Evolutionary conservation across 1,140 invertebrate species (phyloP).

Genomic region (Sesamia nonagrioides): DNA sequence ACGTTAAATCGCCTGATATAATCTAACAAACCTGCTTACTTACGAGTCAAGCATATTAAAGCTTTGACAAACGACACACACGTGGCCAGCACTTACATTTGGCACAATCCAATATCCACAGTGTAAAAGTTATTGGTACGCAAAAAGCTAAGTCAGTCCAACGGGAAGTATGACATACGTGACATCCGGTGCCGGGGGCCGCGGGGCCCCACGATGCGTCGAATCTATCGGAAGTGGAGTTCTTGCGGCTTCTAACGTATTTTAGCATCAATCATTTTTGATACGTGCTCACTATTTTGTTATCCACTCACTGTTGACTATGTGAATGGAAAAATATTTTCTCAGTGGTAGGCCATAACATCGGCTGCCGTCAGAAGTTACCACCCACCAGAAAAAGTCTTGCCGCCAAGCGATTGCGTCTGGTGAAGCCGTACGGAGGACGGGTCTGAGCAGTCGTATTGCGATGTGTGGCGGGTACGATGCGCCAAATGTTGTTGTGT

Average conservation of each 20-base stretch:
- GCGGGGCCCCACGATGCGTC: constrained; percentile 55
- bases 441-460: no score
- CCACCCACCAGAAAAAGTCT: no score
- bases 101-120: constrained; percentile 22
- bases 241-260: constrained; percentile 58
- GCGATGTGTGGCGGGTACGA: no score
- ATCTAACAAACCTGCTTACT: background rate
- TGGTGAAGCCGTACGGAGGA: no score
- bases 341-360: no score
- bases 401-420: no score
- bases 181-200: constrained; percentile 71
- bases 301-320: background rate
- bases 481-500: no score
- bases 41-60: background rate
- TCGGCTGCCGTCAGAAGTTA: no score
- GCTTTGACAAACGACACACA: background rate
- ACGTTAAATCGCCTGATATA: background rate
- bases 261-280: constrained; percentile 37
- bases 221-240: constrained; percentile 72
- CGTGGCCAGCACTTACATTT: constrained; percentile 35
- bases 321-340: background rate
- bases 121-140: constrained; percentile 37
- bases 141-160: constrained; percentile 49
- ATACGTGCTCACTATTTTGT: constrained; percentile 8
- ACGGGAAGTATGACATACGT: constrained; percentile 78